These are phyloP conservation scores for Andrena haemorrhoa DNA, from an alignment of 2,888 invertebrate species.

Conservation along the genomic window DNA sequence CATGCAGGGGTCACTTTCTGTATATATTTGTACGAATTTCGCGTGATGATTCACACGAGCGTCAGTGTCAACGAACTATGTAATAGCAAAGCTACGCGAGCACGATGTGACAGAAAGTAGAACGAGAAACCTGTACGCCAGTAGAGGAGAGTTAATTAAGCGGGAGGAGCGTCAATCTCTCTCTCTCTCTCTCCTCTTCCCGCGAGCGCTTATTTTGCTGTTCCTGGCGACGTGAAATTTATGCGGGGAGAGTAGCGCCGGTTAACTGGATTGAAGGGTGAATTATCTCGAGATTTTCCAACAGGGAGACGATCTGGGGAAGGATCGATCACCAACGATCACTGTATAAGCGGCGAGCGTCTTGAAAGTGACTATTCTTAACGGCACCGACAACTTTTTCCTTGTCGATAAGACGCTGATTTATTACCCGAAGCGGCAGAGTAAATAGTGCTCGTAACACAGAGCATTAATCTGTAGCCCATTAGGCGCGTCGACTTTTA, in stretches of 20 bases:
- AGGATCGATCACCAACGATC: conserved; percentile 56
- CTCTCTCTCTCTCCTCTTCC: background rate
- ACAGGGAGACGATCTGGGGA: conserved; percentile 9
- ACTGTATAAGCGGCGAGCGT: conserved; percentile 44
- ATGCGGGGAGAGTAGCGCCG: conserved; percentile 28
- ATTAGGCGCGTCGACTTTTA: conserved; percentile 77
- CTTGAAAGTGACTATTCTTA: conserved; percentile 67
- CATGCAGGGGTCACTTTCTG: background rate
- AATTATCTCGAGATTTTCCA: conserved; percentile 57
- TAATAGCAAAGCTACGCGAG: background rate
- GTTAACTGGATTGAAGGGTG: conserved; percentile 55
- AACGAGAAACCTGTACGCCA: background rate
- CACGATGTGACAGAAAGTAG: background rate
- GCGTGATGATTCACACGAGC: background rate
- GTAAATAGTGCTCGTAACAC: conserved; percentile 75
- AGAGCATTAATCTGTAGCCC: conserved; percentile 78
- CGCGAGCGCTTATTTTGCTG: conserved; percentile 21
- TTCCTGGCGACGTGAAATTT: conserved; percentile 38
- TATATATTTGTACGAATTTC: background rate
- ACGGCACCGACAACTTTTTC: conserved; percentile 58
- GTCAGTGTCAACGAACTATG: background rate
- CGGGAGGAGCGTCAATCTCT: conserved; percentile 19
- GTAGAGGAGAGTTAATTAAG: conserved; percentile 40
- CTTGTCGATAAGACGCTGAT: conserved; percentile 70
- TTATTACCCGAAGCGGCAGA: conserved; percentile 65